Evolutionary conservation across 2,888 invertebrate genomes (phyloP).

Genomic region (Mythimna ferrago): DNA sequence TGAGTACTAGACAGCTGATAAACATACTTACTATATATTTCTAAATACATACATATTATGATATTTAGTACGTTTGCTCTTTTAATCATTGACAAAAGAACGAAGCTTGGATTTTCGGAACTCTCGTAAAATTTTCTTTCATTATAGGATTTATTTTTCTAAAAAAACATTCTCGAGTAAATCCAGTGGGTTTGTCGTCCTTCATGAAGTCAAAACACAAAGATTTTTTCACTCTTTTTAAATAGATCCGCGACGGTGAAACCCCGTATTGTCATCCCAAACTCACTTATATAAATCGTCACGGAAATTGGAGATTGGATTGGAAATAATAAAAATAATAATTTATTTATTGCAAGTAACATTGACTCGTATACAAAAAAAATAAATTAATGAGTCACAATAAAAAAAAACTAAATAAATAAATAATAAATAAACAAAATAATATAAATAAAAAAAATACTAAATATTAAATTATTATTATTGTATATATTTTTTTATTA

Average conservation of each 20-base stretch:
- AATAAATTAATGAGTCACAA: too few relatives aligned
- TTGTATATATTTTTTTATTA: too few relatives aligned
- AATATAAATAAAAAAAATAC: too few relatives aligned
- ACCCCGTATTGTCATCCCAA: neutral
- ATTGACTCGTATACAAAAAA: too few relatives aligned
- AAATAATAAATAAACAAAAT: too few relatives aligned
- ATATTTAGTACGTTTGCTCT: constrained; percentile 1
- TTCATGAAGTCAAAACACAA: neutral
- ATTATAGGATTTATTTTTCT: neutral
- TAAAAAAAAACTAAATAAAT: too few relatives aligned
- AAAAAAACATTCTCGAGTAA: neutral
- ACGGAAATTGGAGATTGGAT: constrained; percentile 1
- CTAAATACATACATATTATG: constrained; percentile 5
- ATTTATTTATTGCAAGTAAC: too few relatives aligned
- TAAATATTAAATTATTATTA: too few relatives aligned
- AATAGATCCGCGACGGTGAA: neutral
- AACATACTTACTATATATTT: too few relatives aligned
- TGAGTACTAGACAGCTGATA: too few relatives aligned
- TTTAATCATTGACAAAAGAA: constrained; percentile 11
- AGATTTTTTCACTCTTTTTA: neutral
- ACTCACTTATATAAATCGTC: constrained; percentile 14
- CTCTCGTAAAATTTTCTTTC: neutral
- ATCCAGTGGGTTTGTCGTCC: neutral
- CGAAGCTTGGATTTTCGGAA: neutral
- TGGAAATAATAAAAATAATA: too few relatives aligned